Evolutionary conservation across 2,113 vertebrate genomes (phyloP).

Genomic region (Theropithecus gelada): DNA sequence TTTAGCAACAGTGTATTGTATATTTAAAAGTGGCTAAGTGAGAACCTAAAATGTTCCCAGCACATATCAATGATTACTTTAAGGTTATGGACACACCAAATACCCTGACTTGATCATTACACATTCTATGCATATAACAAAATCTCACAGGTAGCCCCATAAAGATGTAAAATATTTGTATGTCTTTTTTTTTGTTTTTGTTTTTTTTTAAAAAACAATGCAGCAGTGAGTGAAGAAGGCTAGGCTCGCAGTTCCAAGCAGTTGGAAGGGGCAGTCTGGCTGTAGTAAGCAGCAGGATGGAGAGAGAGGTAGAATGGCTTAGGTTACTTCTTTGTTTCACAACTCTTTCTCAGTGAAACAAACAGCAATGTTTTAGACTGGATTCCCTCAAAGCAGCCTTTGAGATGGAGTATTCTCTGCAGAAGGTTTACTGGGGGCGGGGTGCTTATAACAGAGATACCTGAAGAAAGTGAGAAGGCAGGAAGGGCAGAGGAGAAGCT

Average conservation of each 20-base stretch:
- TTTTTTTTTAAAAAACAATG: background rate
- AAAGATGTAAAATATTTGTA: background rate
- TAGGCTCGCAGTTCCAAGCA: background rate
- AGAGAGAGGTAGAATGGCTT: background rate
- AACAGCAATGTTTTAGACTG: background rate
- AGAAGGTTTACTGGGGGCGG: background rate
- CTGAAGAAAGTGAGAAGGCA: background rate
- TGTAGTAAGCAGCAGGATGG: background rate
- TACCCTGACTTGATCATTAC: background rate
- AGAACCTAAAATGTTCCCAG: background rate
- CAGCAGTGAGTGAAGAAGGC: background rate
- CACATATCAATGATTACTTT: background rate
- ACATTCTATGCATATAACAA: background rate
- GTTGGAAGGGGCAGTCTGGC: background rate
- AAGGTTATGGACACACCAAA: background rate
- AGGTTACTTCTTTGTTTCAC: background rate
- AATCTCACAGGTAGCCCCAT: background rate
- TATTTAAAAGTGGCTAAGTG: background rate
- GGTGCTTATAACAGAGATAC: background rate
- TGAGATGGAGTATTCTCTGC: background rate
- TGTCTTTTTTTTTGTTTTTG: background rate
- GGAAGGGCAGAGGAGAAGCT: background rate
- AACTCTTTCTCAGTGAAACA: background rate
- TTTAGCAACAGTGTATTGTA: background rate
- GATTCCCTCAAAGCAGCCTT: background rate